These are phyloP conservation scores for Glyphotaelius pellucidus DNA, from an alignment of 2,888 invertebrate species.

Conservation along the genomic window DNA sequence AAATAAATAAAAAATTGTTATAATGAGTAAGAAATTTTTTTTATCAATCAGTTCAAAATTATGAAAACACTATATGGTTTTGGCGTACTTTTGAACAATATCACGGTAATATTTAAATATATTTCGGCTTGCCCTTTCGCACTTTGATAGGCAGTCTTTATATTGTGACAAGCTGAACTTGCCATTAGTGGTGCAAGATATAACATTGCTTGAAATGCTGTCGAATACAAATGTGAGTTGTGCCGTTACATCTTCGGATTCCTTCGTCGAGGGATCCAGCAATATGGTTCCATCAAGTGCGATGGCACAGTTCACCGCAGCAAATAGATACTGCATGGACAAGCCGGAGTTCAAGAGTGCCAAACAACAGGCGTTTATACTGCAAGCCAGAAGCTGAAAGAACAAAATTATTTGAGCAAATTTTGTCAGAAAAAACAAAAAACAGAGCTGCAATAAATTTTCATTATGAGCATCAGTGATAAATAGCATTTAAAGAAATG, in stretches of 20 bases:
- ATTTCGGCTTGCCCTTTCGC: conserved; percentile 81
- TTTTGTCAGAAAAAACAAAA: neutral
- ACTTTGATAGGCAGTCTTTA: conserved; percentile 81
- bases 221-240: conserved; percentile 87
- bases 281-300: conserved; percentile 78
- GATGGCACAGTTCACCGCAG: conserved; percentile 86
- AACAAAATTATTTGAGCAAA: conserved; percentile 64
- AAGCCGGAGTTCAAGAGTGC: conserved; percentile 90
- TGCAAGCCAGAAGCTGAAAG: conserved; percentile 85
- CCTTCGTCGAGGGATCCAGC: conserved; percentile 80
- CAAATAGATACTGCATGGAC: conserved; percentile 89
- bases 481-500: too few relatives aligned
- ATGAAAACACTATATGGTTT: conserved; percentile 15
- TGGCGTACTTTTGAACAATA: conserved; percentile 79
- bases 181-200: conserved; percentile 84
- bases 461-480: too few relatives aligned
- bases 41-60: neutral
- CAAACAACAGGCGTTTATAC: conserved; percentile 89
- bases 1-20: neutral
- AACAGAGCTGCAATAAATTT: neutral
- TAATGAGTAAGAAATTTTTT: neutral
- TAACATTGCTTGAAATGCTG: conserved; percentile 77
- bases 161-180: conserved; percentile 82
- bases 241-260: conserved; percentile 78
- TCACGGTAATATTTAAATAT: conserved; percentile 86